A percentile compares a stretch with the other conserved stretches of the same genome.
Conservation (phyloP, 2,113 vertebrate species). For the Myotis davidii region DNA sequence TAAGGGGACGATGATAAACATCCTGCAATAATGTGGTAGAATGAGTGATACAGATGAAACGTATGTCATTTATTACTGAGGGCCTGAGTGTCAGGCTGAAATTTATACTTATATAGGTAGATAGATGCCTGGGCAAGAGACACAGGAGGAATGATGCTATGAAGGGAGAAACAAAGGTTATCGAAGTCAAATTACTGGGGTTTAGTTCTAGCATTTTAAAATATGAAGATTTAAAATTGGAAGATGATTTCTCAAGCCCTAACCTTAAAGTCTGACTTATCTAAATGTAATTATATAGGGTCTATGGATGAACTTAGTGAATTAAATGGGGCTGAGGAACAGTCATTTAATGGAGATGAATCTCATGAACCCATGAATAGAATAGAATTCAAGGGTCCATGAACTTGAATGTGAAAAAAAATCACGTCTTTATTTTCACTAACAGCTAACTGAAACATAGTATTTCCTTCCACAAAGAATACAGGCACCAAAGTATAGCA, state of each 20-base stretch:
- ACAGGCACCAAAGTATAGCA: neutral
- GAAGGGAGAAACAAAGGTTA: neutral
- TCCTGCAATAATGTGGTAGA: neutral
- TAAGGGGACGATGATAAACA: neutral
- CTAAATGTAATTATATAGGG: neutral
- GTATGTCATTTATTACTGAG: neutral
- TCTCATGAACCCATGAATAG: neutral
- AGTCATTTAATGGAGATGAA: neutral
- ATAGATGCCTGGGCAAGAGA: neutral
- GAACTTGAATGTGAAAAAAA: neutral
- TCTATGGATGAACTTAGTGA: neutral
- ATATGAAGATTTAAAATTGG: neutral
- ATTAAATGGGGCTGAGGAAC: neutral
- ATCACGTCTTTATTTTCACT: neutral
- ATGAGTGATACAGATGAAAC: neutral
- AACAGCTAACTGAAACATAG: neutral
- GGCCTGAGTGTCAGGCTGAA: neutral
- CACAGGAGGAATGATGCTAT: neutral
- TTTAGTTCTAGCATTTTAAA: slow-evolving; percentile 7
- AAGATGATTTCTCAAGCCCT: slow-evolving; percentile 1
- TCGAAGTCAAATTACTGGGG: neutral
- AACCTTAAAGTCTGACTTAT: neutral
- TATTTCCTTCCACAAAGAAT: neutral
- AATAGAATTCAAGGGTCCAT: neutral
- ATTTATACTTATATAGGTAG: neutral